Evolutionary conservation across 2,797 vertebrate genomes (phyloP).

Genomic region (Argyrosomus regius): DNA sequence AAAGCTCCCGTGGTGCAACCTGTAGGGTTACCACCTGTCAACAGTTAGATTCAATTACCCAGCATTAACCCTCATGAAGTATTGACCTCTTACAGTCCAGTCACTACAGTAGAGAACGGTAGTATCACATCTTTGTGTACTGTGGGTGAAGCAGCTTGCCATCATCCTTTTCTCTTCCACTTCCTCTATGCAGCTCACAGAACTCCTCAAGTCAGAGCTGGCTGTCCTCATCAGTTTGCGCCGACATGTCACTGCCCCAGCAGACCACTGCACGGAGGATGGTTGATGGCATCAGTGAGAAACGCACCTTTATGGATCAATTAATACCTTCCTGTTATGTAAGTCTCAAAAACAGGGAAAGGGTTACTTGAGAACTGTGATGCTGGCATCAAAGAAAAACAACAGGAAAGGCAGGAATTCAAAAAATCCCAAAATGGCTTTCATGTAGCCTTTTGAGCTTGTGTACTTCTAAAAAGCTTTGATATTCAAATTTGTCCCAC

Average conservation of each 20-base stretch:
- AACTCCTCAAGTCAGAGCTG: not conserved
- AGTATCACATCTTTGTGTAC: constrained; percentile 18
- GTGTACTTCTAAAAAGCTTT: not conserved
- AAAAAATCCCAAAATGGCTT: not conserved
- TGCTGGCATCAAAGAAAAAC: not conserved
- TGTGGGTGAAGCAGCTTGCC: not conserved
- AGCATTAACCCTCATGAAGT: constrained; percentile 14
- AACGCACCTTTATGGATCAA: not conserved
- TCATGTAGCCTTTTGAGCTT: constrained; percentile 12
- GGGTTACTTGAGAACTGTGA: too few relatives aligned
- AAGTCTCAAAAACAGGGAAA: not conserved
- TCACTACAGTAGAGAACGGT: not conserved
- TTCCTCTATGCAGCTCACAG: not conserved
- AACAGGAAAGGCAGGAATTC: not conserved
- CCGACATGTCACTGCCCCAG: not conserved
- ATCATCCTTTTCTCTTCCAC: not conserved
- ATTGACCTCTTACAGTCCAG: constrained; percentile 6
- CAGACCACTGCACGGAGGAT: not conserved
- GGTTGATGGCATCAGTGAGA: not conserved
- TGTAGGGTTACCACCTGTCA: constrained; percentile 41
- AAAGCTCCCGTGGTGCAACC: constrained; percentile 10
- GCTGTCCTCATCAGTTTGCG: not conserved
- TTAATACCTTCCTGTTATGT: too few relatives aligned
- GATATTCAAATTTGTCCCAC: not conserved
- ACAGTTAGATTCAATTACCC: constrained; percentile 42